Evolutionary conservation across 2,888 invertebrate genomes (phyloP).

Genomic region (Melipona bicolor): DNA sequence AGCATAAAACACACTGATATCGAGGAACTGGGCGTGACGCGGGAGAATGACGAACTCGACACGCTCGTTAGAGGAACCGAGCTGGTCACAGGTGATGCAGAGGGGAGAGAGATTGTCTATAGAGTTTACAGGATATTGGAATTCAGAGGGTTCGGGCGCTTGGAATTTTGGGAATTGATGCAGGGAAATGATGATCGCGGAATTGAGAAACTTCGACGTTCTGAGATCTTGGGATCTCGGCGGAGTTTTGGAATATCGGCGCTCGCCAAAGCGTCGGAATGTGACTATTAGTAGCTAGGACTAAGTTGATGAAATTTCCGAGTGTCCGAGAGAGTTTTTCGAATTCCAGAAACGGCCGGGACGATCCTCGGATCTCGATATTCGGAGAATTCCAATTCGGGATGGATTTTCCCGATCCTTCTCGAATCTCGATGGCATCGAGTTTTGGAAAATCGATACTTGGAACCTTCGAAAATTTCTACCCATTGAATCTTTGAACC

Average conservation of each 20-base stretch:
- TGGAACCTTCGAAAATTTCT: too few relatives aligned
- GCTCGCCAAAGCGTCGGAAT: background rate
- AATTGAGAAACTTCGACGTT: background rate
- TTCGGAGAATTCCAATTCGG: too few relatives aligned
- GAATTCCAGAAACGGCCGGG: too few relatives aligned
- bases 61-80: background rate
- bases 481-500: too few relatives aligned
- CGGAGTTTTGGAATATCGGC: background rate
- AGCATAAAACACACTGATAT: background rate
- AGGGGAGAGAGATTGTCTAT: background rate
- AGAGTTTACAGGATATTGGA: background rate
- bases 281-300: too few relatives aligned
- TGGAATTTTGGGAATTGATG: background rate
- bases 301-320: too few relatives aligned
- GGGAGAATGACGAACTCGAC: conserved; percentile 10
- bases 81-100: conserved; percentile 7
- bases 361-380: too few relatives aligned
- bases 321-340: too few relatives aligned
- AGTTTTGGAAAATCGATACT: too few relatives aligned
- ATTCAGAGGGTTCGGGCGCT: background rate
- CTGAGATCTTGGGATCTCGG: background rate
- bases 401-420: too few relatives aligned
- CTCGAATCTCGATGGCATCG: too few relatives aligned
- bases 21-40: conserved; percentile 29
- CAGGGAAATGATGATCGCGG: too few relatives aligned